Evolutionary conservation across 2,113 vertebrate genomes (phyloP).

Genomic region (Eurystomus gularis): DNA sequence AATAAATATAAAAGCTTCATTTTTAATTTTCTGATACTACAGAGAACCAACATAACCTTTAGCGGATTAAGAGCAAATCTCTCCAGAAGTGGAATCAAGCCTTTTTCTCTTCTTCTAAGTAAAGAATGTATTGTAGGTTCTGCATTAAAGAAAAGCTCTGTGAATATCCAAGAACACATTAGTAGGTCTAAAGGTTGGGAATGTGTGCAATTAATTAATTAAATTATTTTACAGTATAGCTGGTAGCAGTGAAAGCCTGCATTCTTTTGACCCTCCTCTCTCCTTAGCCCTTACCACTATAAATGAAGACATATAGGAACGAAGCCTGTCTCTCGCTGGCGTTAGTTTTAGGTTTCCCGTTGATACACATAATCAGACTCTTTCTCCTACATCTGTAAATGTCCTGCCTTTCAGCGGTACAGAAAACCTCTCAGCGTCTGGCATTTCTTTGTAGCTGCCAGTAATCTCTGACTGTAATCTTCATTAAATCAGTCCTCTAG

Average conservation of each 20-base stretch:
- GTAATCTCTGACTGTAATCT: conserved; percentile 52
- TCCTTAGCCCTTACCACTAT: not conserved
- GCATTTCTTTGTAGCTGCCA: conserved; percentile 19
- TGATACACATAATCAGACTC: not conserved
- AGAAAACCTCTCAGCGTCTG: not conserved
- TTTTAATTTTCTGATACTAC: conserved; percentile 47
- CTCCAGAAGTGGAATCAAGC: conserved; percentile 54
- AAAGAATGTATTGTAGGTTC: conserved; percentile 29
- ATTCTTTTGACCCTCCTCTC: conserved; percentile 34
- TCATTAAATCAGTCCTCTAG: conserved; percentile 52
- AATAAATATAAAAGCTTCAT: conserved; percentile 36
- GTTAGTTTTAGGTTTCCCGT: not conserved
- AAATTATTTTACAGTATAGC: conserved; percentile 47
- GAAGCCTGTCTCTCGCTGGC: not conserved
- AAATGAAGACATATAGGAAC: conserved; percentile 42
- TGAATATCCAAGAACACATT: conserved; percentile 53
- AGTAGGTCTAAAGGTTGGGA: conserved; percentile 55
- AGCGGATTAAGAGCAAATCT: conserved; percentile 63
- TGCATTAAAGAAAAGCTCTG: conserved; percentile 52
- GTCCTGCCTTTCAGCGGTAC: not conserved
- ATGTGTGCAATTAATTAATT: conserved; percentile 56
- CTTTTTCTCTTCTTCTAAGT: conserved; percentile 21
- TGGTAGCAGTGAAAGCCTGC: conserved; percentile 7
- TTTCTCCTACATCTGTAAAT: conserved; percentile 2
- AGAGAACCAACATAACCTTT: conserved; percentile 53